Evolutionary conservation across 2,113 vertebrate species (phyloP), one percentile per base, ranked within the genome.

Genomic region (Parus major): DNA sequence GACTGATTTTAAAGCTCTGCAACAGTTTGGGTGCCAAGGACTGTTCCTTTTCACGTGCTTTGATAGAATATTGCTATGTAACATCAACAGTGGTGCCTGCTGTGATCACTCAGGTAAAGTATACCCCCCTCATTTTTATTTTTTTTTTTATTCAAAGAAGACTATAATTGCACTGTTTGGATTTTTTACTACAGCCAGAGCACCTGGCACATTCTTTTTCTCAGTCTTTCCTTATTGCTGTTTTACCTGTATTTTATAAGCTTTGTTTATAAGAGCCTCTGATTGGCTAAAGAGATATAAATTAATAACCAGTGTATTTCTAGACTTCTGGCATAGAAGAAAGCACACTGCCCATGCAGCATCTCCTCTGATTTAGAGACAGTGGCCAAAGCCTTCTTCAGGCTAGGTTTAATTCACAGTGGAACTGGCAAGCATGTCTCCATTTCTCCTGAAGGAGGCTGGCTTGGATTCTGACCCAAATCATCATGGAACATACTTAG

Each of bases 101-200:
- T 95, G 75, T 82, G 94, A 95, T 91, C 93, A 95, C 50, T 61
- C 29, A 87, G 66, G 79, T 66, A 90, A 96, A 29, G 13, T 69
- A 92, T 57, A 73, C 19, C 73, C 25, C 80, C 68, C 50, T 89
- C 56, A 55, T 88, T 63, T 84, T 39, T 12, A 39, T 39, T 39
- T 88, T 63, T 66, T 21, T 89, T 84, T 88, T 59, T 33, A 10
- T 12, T 94, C 95, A 97, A 91, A 96, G 93, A 97, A 97, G 95
- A 95, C 77, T 86, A 15, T 92, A 95, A 95, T 87, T 88, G 60
- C 92, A 97, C 65, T 71, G 82, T 92, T 94, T 69, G 89, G 85
- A 96, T 94, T 97, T 88, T 91, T 96, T 92, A 90, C 69, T 93
- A 95, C 39, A 94, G 92, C 42, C 73, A 94, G 44, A 90, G 52